Percentiles rank a stretch among this genome's conserved stretches.
Conservation (phyloP, 2,113 vertebrate species). For the Pangasianodon hypophthalmus region DNA sequence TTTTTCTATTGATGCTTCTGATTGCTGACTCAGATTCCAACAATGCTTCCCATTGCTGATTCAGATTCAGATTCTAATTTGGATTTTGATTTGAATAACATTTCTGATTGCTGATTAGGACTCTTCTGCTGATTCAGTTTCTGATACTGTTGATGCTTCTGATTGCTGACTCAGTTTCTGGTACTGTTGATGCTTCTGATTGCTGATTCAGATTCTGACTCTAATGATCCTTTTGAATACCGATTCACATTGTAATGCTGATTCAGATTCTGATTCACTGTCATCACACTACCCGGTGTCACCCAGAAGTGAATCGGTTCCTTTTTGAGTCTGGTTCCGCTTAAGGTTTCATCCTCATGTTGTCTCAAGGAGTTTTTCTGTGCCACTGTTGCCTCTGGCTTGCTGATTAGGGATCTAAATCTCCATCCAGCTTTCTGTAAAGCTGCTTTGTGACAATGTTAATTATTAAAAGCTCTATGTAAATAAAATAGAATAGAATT, state of each 20-base stretch:
- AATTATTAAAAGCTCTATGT: not conserved
- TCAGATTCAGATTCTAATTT: not conserved
- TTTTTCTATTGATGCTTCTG: not conserved
- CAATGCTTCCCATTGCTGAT: not conserved
- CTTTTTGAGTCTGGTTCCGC: not conserved
- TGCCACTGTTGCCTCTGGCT: not conserved
- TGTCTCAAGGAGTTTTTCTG: not conserved
- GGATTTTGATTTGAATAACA: too few species aligned
- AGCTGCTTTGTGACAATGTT: not conserved
- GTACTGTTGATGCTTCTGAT: too few species aligned
- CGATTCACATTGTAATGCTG: not conserved
- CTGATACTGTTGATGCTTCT: not conserved
- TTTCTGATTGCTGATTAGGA: too few species aligned
- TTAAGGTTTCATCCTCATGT: not conserved
- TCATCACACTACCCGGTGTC: not conserved
- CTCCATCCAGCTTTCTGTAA: not conserved
- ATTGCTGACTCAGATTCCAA: not conserved
- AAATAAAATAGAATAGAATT: not conserved
- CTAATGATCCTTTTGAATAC: not conserved
- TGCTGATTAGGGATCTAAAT: not conserved
- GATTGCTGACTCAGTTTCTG: not conserved
- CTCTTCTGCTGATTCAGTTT: too few species aligned
- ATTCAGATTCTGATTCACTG: not conserved
- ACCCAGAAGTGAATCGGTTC: not conserved
- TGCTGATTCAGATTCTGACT: not conserved